These are phyloP conservation scores for Molossus molossus DNA, from an alignment of 2,797 vertebrate genomes.

Conservation along the genomic window DNA sequence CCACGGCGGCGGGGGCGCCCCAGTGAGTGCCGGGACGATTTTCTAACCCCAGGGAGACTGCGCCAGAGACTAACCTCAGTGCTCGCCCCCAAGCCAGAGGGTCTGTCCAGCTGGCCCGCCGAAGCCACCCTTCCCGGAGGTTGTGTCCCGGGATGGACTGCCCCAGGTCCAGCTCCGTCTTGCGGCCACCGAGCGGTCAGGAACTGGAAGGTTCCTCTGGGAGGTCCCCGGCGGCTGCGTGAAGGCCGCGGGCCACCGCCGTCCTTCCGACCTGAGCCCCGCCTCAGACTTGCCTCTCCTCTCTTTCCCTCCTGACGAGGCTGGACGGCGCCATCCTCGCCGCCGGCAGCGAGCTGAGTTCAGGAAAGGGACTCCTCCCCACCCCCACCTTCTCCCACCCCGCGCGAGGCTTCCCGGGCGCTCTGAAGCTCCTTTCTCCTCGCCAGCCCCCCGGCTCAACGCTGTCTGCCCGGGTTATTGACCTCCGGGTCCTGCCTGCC, in stretches of 20 bases:
- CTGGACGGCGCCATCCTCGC: constrained; percentile 73
- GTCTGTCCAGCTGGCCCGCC: not conserved
- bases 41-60: constrained; percentile 90
- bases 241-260: not conserved
- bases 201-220: not conserved
- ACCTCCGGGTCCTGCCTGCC: constrained; percentile 71
- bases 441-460: constrained; percentile 57
- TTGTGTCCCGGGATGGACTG: not conserved
- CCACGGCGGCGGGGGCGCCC: constrained; percentile 88
- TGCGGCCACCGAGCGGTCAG: not conserved
- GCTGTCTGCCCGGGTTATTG: constrained; percentile 34
- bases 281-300: constrained; percentile 40
- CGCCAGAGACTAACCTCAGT: constrained; percentile 68
- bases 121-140: not conserved
- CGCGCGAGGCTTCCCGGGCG: constrained; percentile 25
- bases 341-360: constrained; percentile 47
- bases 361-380: not conserved
- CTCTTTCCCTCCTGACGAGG: not conserved
- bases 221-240: not conserved
- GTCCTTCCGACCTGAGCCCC: constrained; percentile 56
- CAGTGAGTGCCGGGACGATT: constrained; percentile 95
- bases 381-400: not conserved
- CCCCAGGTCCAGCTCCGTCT: not conserved
- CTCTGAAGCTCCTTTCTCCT: constrained; percentile 78
- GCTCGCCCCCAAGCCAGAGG: not conserved